Evolutionary conservation across 1,140 invertebrate genomes (phyloP), one percentile per base, ranked within the genome.

Genomic region (Asobara japonica): DNA sequence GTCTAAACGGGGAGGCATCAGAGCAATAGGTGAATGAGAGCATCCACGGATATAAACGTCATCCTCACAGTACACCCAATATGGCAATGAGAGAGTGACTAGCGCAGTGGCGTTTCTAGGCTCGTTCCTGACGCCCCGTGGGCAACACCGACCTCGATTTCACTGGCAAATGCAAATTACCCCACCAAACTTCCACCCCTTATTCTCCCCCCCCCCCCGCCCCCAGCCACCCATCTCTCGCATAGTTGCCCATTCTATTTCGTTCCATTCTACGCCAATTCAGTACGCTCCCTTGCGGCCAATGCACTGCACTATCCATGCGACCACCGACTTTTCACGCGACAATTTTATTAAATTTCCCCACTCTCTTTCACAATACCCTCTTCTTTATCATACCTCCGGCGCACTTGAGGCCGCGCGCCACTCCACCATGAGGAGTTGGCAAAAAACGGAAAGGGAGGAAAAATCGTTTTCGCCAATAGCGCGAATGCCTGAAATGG

Each of bases 291-390:
- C 69, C 69, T 56, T 51, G 61, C 31, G 69, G 38, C 62, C 69
- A 51, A 29, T 38, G 61, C 56, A 16, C 33, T 48, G 36, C 36
- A 56, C 51, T 25, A 56, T 56, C 7, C 51, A 13, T 6, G 4
- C 6, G 51, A 27, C 31, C 27, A 51, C 41, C n/a, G 62, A 71
- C 61, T 71, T 71, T 71, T 71, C 41, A 20, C 69, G 69, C 38
- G 61, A 71, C 41, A 71, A 71, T 71, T 71, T 71, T 65, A 71
- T 71, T 71, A 65, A 71, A 65, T 71, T 65, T 65, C 48, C 33
- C 30, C 27, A n/a, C 45, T 33, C 62, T 45, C 18, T 36, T 33
- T 69, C 51, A 30, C 56, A 62, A 18, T 71, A 13, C 16, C 27
- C 8, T 18, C 27, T 22, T 27, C 45, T 51, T 20, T 51, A 51